Evolutionary conservation across 2,888 invertebrate genomes (phyloP).

Genomic region (Agrochola litura): DNA sequence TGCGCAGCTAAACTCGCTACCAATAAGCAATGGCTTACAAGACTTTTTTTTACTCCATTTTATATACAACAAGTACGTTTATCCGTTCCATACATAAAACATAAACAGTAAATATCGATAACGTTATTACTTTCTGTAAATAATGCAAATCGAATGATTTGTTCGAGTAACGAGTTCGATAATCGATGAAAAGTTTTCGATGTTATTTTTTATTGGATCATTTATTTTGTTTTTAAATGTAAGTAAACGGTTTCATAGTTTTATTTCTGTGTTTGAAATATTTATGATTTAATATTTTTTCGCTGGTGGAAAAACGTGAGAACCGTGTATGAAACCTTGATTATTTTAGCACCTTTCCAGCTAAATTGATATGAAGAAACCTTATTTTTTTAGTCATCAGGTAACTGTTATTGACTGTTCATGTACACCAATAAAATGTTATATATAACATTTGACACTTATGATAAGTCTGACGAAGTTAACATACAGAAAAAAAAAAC

Average conservation of each 20-base stretch:
- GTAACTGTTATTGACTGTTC: background rate
- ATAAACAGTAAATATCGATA: constrained; percentile 66
- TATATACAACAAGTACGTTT: constrained; percentile 31
- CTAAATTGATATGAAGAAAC: background rate
- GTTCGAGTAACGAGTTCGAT: constrained; percentile 26
- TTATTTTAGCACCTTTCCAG: constrained; percentile 14
- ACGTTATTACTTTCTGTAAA: constrained; percentile 62
- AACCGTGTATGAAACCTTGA: constrained; percentile 5
- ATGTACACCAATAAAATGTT: too few relatives aligned
- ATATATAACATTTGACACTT: too few relatives aligned
- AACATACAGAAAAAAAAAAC: too few relatives aligned
- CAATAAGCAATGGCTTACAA: constrained; percentile 5
- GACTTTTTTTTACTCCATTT: constrained; percentile 42
- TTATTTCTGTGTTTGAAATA: constrained; percentile 25
- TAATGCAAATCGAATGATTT: constrained; percentile 56
- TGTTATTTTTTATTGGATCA: constrained; percentile 43
- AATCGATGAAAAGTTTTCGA: constrained; percentile 46
- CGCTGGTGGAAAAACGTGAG: constrained; percentile 32
- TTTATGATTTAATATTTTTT: constrained; percentile 7
- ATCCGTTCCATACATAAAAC: constrained; percentile 57
- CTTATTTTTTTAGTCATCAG: background rate
- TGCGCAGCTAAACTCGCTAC: constrained; percentile 31
- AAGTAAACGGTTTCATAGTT: constrained; percentile 8
- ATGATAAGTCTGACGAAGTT: too few relatives aligned
- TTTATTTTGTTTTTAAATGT: constrained; percentile 37